Evolutionary conservation across 2,888 invertebrate genomes (phyloP), one percentile per base, ranked within the genome.

Genomic region (Formica aserva): DNA sequence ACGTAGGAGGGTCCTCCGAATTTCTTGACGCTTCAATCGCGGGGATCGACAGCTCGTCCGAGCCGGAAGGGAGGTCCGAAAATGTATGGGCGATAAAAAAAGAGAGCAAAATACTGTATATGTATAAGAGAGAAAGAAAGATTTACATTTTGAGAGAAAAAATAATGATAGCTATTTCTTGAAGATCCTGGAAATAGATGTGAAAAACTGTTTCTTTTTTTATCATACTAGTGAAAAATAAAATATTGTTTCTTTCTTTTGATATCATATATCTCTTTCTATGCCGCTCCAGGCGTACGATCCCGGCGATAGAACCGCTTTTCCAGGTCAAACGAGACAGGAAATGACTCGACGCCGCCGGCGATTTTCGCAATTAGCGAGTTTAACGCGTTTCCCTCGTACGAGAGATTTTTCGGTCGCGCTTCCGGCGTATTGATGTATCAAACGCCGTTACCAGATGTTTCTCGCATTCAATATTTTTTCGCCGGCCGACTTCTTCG

Each of bases 331-430:
- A 52, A 11, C 6, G 57, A 67, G 74, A 52, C 35, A 62, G 45
- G 71, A 83, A 74, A 84, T 41, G 62, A 48, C 41, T 86, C 74
- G 80, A 32, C 35, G 87, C 87, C 82, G 48, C 85, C 57, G 86
- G 90, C 87, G 90, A 88, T 91, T 91, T 91, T 91, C 88, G 89
- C 90, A 91, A 91, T 91, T 91, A 91, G 87, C 86, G 85, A 88
- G 85, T 86, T 90, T 85, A 85, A 57, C 83, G 52, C 83, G 86
- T 78, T 85, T 62, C 22, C 8, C 32, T 62, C 32, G 15, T 32
- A 48, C 35, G 32, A 76, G 26, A 22, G 32, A 5, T 18, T 65
- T 65, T 65, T 32, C 3, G 32, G 0, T 45, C 15, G 32, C 38
- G 38, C 55, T 66, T 66, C 66, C 52, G 15, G 29, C 26, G 15